phyloP scores from a whole-genome alignment of 2,797 vertebrate genomes.

The Falco naumanni region DNA sequence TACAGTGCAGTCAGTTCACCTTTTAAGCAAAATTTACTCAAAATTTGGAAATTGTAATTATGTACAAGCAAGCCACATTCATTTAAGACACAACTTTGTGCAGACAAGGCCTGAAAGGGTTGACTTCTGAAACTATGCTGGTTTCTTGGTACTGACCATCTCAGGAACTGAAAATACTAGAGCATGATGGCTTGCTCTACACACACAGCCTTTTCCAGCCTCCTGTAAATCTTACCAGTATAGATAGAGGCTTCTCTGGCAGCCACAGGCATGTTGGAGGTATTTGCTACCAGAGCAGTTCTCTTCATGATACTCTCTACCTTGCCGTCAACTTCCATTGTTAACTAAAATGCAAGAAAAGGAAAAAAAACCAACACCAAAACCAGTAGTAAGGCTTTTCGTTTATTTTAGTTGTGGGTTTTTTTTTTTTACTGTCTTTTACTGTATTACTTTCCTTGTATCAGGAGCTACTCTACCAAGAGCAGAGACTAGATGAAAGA shows the following conservation, averaged over 20 bases:
- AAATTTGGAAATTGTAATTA: neutral
- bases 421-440: neutral
- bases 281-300: conserved; percentile 96
- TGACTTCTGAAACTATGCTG: neutral
- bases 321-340: conserved; percentile 98
- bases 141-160: neutral
- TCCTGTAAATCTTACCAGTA: conserved; percentile 84
- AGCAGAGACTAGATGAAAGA: neutral
- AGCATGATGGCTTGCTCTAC: neutral
- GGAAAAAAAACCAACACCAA: neutral
- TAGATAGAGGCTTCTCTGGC: conserved; percentile 99
- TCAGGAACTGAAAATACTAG: neutral
- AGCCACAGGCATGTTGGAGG: conserved; percentile 99
- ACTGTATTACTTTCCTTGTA: neutral
- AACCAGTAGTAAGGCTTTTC: neutral
- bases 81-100: neutral
- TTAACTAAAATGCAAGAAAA: conserved; percentile 82
- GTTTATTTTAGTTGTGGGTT: neutral
- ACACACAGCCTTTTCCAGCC: neutral
- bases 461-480: neutral
- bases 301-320: conserved; percentile 99
- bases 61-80: neutral
- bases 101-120: neutral
- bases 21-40: neutral
- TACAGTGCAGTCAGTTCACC: neutral